A percentile compares a stretch with the other conserved stretches of the same genome.
Evolutionary conservation across 1,140 invertebrate species (phyloP).

Genomic region (Trachymyrmex cornetzi): DNA sequence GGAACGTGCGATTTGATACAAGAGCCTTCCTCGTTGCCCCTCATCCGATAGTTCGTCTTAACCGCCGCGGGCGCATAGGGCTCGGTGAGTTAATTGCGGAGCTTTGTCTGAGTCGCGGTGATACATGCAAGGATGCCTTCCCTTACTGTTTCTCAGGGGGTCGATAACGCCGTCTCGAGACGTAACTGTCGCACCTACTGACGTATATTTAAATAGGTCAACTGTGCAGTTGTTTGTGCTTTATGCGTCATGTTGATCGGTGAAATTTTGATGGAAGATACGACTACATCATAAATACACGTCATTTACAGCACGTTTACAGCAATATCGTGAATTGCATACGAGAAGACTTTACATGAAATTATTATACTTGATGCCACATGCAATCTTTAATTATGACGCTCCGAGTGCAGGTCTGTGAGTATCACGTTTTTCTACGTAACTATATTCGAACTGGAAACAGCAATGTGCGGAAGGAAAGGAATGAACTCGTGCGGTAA

Average conservation of each 20-base stretch:
- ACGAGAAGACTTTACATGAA: background rate
- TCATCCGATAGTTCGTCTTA: conserved; percentile 78
- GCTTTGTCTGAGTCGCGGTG: conserved; percentile 79
- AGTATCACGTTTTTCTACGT: background rate
- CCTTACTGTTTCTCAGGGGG: conserved; percentile 62
- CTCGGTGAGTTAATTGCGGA: conserved; percentile 78
- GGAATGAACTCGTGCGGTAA: conserved; percentile 26
- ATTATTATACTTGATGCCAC: conserved; percentile 37
- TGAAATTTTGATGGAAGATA: conserved; percentile 6
- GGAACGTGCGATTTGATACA: conserved; percentile 78
- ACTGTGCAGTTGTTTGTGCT: conserved; percentile 7
- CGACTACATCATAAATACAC: no score
- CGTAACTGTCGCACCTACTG: conserved; percentile 71
- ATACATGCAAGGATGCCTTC: conserved; percentile 77
- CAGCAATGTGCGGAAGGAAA: conserved; percentile 1
- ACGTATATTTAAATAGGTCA: conserved; percentile 74
- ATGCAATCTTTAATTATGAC: background rate
- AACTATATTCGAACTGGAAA: conserved; percentile 13
- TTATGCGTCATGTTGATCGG: background rate
- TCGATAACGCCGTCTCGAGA: conserved; percentile 76
- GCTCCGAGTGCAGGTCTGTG: background rate
- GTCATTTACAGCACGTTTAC: background rate
- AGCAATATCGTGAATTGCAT: background rate
- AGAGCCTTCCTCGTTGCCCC: conserved; percentile 71
- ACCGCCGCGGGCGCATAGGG: conserved; percentile 76